A percentile compares a stretch with the other conserved stretches of the same genome.
Conservation (phyloP, 2,888 invertebrate genomes). For the Criorhina ranunculi region DNA sequence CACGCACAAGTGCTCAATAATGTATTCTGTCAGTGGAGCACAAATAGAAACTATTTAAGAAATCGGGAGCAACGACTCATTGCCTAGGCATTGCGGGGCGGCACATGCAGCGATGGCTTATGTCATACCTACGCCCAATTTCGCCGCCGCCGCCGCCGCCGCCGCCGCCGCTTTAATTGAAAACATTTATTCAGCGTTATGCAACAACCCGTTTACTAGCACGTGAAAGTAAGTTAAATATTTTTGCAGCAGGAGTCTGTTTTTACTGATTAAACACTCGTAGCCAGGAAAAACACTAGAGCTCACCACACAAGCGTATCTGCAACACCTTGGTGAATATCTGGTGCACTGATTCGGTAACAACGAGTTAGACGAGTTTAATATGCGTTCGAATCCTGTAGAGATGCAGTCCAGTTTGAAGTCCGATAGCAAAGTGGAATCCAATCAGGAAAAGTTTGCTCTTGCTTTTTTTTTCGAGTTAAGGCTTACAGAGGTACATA, state of each 20-base stretch:
- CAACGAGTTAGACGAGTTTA: constrained; percentile 66
- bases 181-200: constrained; percentile 53
- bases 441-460: constrained; percentile 62
- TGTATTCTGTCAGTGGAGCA: constrained; percentile 46
- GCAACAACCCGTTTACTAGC: constrained; percentile 58
- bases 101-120: constrained; percentile 40
- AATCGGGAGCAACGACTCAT: constrained; percentile 36
- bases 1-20: constrained; percentile 18
- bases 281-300: constrained; percentile 45
- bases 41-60: constrained; percentile 30
- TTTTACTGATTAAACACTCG: constrained; percentile 21
- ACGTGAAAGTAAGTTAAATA: constrained; percentile 70
- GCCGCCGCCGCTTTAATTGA: constrained; percentile 57
- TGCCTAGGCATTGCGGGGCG: constrained; percentile 7
- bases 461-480: constrained; percentile 62
- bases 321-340: constrained; percentile 52
- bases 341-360: constrained; percentile 71
- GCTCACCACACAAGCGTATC: constrained; percentile 12
- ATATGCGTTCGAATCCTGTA: constrained; percentile 61
- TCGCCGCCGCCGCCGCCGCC: no score
- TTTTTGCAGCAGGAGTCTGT: constrained; percentile 47
- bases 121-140: constrained; percentile 59
- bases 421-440: constrained; percentile 47
- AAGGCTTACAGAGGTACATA: constrained; percentile 14
- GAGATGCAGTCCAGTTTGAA: constrained; percentile 21